phyloP scores from a whole-genome alignment of 2,113 vertebrate genomes.

The Notothenia rossii region DNA sequence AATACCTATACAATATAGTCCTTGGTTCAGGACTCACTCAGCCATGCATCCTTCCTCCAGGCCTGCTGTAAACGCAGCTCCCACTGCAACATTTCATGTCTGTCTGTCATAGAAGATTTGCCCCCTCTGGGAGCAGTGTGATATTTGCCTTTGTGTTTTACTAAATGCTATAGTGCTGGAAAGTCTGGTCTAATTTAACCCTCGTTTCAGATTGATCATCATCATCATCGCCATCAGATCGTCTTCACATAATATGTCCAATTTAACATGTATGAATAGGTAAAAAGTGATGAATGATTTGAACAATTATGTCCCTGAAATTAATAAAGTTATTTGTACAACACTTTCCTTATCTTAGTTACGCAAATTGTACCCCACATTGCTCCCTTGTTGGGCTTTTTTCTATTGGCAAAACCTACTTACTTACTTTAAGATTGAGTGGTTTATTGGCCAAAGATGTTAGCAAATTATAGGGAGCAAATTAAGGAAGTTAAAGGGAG shows the following conservation, averaged over 20 bases:
- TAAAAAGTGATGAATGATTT: too few relatives aligned
- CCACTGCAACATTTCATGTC: background rate
- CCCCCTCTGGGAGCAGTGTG: background rate
- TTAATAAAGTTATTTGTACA: background rate
- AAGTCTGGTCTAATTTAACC: slow-evolving; percentile 4
- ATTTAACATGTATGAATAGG: too few relatives aligned
- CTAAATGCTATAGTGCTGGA: background rate
- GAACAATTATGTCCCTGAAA: background rate
- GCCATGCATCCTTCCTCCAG: slow-evolving; percentile 13
- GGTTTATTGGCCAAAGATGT: too few relatives aligned
- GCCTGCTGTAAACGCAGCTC: slow-evolving; percentile 10
- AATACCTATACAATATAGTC: slow-evolving; percentile 49
- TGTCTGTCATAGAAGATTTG: background rate
- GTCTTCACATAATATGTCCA: background rate
- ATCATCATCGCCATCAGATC: background rate
- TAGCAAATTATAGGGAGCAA: too few relatives aligned
- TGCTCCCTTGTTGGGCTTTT: too few relatives aligned
- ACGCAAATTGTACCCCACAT: background rate
- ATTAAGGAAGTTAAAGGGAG: background rate
- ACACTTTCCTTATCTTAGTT: background rate
- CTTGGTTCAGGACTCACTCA: slow-evolving; percentile 35
- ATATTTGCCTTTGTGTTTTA: background rate
- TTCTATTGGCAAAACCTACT: too few relatives aligned
- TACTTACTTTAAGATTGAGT: too few relatives aligned
- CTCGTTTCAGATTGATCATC: background rate